Percentiles rank a stretch among this genome's conserved stretches.
phyloP scores from a whole-genome alignment of 2,113 vertebrate genomes.

The Hippocampus abdominalis region DNA sequence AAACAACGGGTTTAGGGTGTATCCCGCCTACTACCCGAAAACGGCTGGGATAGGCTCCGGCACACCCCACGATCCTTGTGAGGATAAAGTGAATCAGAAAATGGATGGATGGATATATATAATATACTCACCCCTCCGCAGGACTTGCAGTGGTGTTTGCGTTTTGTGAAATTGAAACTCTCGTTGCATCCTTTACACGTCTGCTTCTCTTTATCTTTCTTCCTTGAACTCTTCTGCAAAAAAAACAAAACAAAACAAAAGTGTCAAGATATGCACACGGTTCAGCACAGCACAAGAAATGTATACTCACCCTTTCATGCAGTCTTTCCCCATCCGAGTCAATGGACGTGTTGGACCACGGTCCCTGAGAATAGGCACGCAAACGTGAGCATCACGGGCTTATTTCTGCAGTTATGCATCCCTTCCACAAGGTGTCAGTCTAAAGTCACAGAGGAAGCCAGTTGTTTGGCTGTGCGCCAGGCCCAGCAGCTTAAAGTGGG shows the following conservation, averaged over 20 bases:
- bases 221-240: conserved; percentile 83
- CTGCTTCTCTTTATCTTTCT: conserved; percentile 90
- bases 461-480: conserved; percentile 41
- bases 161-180: conserved; percentile 92
- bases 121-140: conserved; percentile 83
- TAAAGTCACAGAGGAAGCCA: conserved; percentile 3
- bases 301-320: conserved; percentile 68
- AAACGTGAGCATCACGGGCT: background rate
- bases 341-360: conserved; percentile 54
- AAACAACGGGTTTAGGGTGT: too few species aligned
- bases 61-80: too few species aligned
- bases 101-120: too few species aligned
- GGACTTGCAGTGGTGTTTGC: conserved; percentile 90
- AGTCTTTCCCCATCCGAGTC: conserved; percentile 70
- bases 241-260: background rate
- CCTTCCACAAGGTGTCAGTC: conserved; percentile 62
- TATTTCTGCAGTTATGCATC: conserved; percentile 15
- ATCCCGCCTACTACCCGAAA: too few species aligned
- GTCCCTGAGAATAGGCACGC: conserved; percentile 43
- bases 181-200: conserved; percentile 88
- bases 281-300: background rate
- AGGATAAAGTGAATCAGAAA: too few species aligned
- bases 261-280: conserved; percentile 15
- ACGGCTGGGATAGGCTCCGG: too few species aligned
- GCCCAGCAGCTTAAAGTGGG: conserved; percentile 53